Base-by-base conservation (phyloP, 1,140 invertebrate species). In the Helicorthomorpha holstii region DNA sequence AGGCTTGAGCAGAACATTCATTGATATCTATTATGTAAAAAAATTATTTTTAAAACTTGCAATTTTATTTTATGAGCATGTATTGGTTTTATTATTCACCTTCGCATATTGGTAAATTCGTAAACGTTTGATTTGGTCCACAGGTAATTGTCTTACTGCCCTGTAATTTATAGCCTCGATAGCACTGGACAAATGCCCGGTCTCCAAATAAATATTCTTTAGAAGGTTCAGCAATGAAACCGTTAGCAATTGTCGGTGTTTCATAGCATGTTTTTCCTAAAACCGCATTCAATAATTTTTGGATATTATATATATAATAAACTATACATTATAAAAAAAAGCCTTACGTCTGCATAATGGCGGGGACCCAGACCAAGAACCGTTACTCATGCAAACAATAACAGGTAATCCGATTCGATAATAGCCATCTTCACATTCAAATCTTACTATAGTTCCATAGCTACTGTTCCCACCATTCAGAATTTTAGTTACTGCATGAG, bases 401-500 rank as follows among this genome's bases (percentile, higher is more conserved):
- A 90, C 87, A 26, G 88, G 87, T 63, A 85, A 79, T 27, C 92
- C 92, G 54, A 75, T 80, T 57, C 90, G 73, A 29, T 85, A 77
- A 63, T 93, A 97, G 0, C 94, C 94, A 7, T 87, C 79, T 60
- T 92, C 85, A 65, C 94, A 98, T 65, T 92, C 84, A 66, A 90
- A 96, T 50, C 89, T 73, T 3, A 95, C 83, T 60, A 97, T 92
- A 0, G 91, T 95, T 53, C 92, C 92, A 61, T 94, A 96, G 63
- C 86, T 92, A 55, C 88, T 75, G 34, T 90, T 91, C 23, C 87
- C 84, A 4, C 92, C 92, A 61, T 92, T 93, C n/a, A 94, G 69
- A 34, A 93, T 77, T 0, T 81, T 85, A 22, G 87, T 76, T 60
- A 90, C 87, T 14, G 87, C 85, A 63, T 92, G 85, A 0, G 83